Base-by-base conservation (phyloP, 2,113 vertebrate genomes). In the Coracopsis vasa region DNA sequence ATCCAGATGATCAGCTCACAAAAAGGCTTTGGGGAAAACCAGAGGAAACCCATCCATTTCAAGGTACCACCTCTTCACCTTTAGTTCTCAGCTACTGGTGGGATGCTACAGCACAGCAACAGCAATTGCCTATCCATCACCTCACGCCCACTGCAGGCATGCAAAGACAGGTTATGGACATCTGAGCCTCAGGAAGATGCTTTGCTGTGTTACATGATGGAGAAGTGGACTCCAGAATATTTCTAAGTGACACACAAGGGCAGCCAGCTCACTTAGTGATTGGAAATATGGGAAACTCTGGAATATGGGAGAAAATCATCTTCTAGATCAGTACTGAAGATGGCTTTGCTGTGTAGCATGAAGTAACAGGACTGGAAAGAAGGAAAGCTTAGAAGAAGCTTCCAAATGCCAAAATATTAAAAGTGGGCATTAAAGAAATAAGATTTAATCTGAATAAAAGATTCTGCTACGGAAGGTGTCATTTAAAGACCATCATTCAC, bases 171-270 rank as follows among this genome's bases (percentile, higher is more conserved):
- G 54, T 16, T 37, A 28, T 8, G 16, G 3, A 19, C n/a, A 50
- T 4, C 54, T 16, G 6, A 61, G 33, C 28, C 42, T 33, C 33
- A 19, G 2, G 4, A 37, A 64, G 28, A 44, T 14, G 31, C 13
- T 75, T 56, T 2, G 4, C 69, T 33, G 5, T 7, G 12, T 10
- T 35, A 21, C 9, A 11, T 4, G 42, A 39, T 3, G 1, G 3
- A 71, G 37, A 64, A 71, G 13, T 11, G 33, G 16, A 25, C 64
- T 50, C 13, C 0, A 28, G 29, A 67, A n/a, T 35, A 53, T 41
- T 33, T 56, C 47, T 48, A 54, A 80, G 21, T 47, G 33, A 69
- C 9, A 24, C 35, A 28, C 8, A 10, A 56, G 11, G 24, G 35
- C 31, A 37, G 54, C 15, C 13, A 62, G 31, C 19, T 54, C 41